Base-by-base conservation (phyloP, 2,113 vertebrate genomes). In the Eulacestoma nigropectus region DNA sequence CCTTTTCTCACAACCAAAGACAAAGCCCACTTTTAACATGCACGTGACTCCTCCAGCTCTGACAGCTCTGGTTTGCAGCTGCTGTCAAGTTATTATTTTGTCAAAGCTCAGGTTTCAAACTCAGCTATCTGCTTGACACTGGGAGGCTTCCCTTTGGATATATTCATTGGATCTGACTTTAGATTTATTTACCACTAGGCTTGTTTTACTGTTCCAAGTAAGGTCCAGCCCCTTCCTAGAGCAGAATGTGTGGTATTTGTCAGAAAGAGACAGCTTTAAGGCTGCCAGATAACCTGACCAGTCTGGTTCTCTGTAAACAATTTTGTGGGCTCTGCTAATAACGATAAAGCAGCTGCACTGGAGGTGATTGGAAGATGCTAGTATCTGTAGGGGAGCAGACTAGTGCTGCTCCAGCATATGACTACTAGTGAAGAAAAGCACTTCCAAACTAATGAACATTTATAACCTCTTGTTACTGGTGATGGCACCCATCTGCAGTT, bases 211-310 rank as follows among this genome's bases (percentile, higher is more conserved):
- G 5, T 82, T 93, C 69, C 22, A n/a, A 75, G 69, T n/a, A 78
- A 81, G 56, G 60, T 21, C 39, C 46, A 68, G 74, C 44, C 70
- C 50, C 27, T 87, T 57, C 69, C 53, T 72, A 63, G 65, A 60
- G 47, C 46, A 87, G 59, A 47, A 59, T 0, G 3, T 42, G 56
- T 39, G 39, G 29, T 76, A 22, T 75, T 92, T 88, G n/a, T 87
- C 83, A 96, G 65, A 62, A 80, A 12, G 59, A 59, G 30, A 30
- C 69, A 87, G 87, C 62, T 95, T 79, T 82, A 68, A 41, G 72
- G 73, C 62, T 93, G 59, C 47, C 42, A 75, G 88, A 95, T 92
- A 94, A 91, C 44, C 50, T 7, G 39, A 53, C 57, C 56, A 62
- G 76, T 64, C 75, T 55, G 46, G 27, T 91, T 25, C 35, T 80